phyloP scores from a whole-genome alignment of 1,140 invertebrate genomes.

The Tyrophagus putrescentiae region DNA sequence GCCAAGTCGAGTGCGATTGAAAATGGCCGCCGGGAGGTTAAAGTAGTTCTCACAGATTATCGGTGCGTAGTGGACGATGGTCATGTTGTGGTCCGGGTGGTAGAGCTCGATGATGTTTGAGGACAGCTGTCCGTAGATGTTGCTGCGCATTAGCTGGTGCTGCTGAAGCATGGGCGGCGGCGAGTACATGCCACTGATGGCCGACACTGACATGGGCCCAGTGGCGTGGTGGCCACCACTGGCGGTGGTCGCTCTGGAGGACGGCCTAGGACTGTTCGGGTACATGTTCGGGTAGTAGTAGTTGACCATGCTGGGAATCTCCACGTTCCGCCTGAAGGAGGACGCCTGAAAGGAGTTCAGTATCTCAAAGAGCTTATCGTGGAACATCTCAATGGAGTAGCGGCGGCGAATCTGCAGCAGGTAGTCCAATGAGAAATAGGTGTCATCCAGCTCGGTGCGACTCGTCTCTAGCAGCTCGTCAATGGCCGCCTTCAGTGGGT shows the following conservation, averaged over 20 bases:
- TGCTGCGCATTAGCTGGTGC: no score
- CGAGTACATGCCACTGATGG: no score
- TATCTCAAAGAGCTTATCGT: slow-evolving; percentile 7
- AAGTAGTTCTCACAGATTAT: slow-evolving; percentile 16
- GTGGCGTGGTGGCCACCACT: background rate
- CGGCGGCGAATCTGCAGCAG: slow-evolving; percentile 1
- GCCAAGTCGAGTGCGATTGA: slow-evolving; percentile 4
- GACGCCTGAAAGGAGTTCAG: slow-evolving; percentile 12
- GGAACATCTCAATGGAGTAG: slow-evolving; percentile 9
- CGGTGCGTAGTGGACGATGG: slow-evolving; percentile 1
- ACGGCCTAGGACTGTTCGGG: background rate
- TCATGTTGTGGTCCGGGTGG: background rate
- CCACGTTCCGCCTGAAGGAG: background rate
- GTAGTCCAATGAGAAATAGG: slow-evolving; percentile 2
- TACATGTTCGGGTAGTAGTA: background rate
- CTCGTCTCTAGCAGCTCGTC: background rate
- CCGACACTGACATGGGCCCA: background rate
- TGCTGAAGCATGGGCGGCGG: no score
- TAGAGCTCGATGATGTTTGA: slow-evolving; percentile 6
- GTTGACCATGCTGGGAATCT: background rate
- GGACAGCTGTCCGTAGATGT: no score
- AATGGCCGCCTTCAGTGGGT: slow-evolving; percentile 43
- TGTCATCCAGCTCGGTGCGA: background rate
- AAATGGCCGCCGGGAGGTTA: background rate
- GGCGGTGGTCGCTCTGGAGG: background rate